Conservation (phyloP, 2,797 vertebrate species). For the Lepilemur septentrionalis region DNA sequence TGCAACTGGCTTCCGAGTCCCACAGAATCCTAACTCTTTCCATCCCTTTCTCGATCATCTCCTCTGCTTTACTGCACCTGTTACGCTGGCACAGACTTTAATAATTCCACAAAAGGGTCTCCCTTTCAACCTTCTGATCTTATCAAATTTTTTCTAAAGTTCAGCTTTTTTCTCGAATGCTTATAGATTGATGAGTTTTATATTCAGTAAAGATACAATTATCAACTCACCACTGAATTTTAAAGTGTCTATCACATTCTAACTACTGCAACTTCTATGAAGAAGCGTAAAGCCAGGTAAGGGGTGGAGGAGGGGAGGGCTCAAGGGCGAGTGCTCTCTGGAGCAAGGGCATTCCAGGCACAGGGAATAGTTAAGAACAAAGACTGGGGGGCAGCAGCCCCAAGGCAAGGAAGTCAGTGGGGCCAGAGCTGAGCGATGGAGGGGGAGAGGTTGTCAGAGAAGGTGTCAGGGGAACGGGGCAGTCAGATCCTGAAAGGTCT, state of each 20-base stretch:
- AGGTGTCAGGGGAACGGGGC: too few species aligned
- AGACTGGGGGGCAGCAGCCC: too few species aligned
- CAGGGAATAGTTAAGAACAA: too few species aligned
- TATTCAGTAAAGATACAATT: not conserved
- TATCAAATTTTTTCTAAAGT: not conserved
- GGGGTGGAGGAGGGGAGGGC: too few species aligned
- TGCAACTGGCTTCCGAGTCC: not conserved
- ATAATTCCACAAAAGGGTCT: not conserved
- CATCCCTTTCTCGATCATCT: accelerated
- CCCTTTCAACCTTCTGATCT: not conserved
- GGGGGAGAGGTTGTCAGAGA: too few species aligned
- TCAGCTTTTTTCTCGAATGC: not conserved
- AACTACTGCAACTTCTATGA: not conserved
- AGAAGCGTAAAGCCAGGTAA: too few species aligned
- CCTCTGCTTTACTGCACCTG: not conserved
- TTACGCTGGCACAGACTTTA: not conserved
- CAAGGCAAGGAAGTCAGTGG: too few species aligned
- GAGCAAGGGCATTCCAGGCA: too few species aligned
- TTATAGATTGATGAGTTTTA: not conserved
- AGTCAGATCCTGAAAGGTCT: too few species aligned
- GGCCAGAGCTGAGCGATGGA: too few species aligned
- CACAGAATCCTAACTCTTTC: accelerated
- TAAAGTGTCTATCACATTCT: not conserved
- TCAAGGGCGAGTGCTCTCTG: too few species aligned
- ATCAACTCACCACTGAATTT: not conserved